phyloP scores from a whole-genome alignment of 64 coral and sea anemone species.

The Pachyseris speciosa region DNA sequence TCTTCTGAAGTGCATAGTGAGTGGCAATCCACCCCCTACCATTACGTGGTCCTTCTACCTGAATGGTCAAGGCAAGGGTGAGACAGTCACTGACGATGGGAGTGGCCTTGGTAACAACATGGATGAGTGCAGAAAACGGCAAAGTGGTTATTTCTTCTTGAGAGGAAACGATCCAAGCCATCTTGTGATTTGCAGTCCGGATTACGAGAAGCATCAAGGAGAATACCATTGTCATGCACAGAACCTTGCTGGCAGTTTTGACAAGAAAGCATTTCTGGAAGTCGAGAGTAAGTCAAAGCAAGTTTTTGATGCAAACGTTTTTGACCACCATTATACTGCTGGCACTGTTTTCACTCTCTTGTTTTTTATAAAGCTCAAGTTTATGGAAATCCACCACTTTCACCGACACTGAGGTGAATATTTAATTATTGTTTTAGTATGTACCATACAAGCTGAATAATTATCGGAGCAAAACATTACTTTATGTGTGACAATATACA shows the following conservation, averaged over 20 bases:
- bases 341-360: too few species aligned
- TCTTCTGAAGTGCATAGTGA: constrained; percentile 1
- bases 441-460: too few species aligned
- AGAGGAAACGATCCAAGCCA: neutral
- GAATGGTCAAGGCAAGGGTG: neutral
- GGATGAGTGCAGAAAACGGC: neutral
- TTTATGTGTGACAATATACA: too few species aligned
- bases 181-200: constrained; percentile 59
- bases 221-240: constrained; percentile 35
- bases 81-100: neutral
- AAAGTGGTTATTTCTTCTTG: constrained; percentile 5
- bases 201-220: constrained; percentile 5
- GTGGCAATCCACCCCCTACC: constrained; percentile 13
- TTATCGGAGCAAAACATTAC: too few species aligned
- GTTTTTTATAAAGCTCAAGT: too few species aligned
- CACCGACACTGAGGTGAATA: too few species aligned
- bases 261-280: neutral
- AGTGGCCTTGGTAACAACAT: neutral
- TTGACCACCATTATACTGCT: too few species aligned
- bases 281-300: constrained; percentile 2
- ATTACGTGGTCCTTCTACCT: constrained; percentile 13
- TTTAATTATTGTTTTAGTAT: too few species aligned
- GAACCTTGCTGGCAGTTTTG: neutral
- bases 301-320: too few species aligned
- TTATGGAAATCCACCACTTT: too few species aligned